Conservation (phyloP, 2,888 invertebrate genomes). For the Agonopterix heracliana region DNA sequence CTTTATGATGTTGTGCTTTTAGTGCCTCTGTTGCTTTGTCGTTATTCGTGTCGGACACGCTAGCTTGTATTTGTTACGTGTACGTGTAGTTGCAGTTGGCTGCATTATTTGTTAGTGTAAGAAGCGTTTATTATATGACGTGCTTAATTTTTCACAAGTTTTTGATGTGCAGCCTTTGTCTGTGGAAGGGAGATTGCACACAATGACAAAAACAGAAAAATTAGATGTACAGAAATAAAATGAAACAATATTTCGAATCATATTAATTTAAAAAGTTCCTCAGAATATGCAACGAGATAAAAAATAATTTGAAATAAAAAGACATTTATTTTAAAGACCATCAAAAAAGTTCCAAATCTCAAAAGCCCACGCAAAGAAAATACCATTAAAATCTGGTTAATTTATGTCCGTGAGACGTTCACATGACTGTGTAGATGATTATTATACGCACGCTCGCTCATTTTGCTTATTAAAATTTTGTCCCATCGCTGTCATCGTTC, state of each 20-base stretch:
- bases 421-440: constrained; percentile 20
- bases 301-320: too few relatives aligned
- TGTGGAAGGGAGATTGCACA: too few relatives aligned
- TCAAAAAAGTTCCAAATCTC: too few relatives aligned
- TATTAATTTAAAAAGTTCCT: too few relatives aligned
- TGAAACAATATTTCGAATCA: too few relatives aligned
- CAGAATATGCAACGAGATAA: too few relatives aligned
- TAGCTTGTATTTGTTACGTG: constrained; percentile 6
- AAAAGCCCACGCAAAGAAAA: constrained; percentile 16
- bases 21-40: constrained; percentile 24
- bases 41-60: constrained; percentile 5
- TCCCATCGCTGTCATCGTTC: constrained; percentile 36
- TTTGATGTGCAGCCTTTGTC: too few relatives aligned
- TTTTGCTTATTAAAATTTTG: constrained; percentile 53
- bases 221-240: too few relatives aligned
- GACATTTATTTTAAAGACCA: too few relatives aligned
- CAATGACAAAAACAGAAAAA: too few relatives aligned
- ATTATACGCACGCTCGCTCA: constrained; percentile 45
- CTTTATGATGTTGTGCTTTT: constrained; percentile 28
- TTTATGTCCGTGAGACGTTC: constrained; percentile 34
- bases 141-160: too few relatives aligned
- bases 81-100: not conserved
- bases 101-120: not conserved
- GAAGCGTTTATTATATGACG: not conserved
- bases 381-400: constrained; percentile 26